Percentiles rank a stretch among this genome's conserved stretches.
Conservation (phyloP, 1,140 invertebrate species). For the Globodera rostochiensis region DNA sequence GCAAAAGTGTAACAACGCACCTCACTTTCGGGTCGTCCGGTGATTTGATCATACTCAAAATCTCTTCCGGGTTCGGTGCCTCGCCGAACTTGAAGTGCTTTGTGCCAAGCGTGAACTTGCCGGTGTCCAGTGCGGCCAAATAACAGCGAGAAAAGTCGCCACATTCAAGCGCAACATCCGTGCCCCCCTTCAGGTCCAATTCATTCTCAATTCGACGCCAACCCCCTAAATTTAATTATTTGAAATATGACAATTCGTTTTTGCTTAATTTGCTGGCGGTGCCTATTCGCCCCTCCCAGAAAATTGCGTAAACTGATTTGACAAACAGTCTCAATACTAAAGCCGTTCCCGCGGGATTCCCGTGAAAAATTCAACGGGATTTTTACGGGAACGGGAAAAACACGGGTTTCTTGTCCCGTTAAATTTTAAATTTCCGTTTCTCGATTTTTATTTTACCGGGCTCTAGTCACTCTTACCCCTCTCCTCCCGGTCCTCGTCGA, state of each 20-base stretch:
- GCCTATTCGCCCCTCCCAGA: too few relatives aligned
- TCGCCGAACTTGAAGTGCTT: conserved; percentile 47
- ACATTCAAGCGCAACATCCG: conserved; percentile 44
- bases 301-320: too few relatives aligned
- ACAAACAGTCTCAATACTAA: too few relatives aligned
- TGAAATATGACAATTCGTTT: background rate
- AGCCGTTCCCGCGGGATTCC: too few relatives aligned
- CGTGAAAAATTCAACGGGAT: too few relatives aligned
- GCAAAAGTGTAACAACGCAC: conserved; percentile 12
- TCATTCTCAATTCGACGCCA: conserved; percentile 50
- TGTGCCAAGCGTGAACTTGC: conserved; percentile 50
- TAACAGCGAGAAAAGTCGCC: conserved; percentile 49
- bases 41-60: conserved; percentile 47
- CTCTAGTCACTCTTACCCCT: conserved; percentile 27
- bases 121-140: conserved; percentile 48
- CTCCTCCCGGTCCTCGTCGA: conserved; percentile 46
- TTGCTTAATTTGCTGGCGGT: too few relatives aligned
- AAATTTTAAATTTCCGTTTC: too few relatives aligned
- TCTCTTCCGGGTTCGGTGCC: conserved; percentile 48
- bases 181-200: conserved; percentile 45
- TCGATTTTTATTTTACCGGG: too few relatives aligned
- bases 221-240: conserved; percentile 37
- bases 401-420: too few relatives aligned
- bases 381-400: too few relatives aligned
- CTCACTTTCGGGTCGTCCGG: conserved; percentile 52